Conservation (phyloP, 1,140 invertebrate genomes). For the Ladona fulva region DNA sequence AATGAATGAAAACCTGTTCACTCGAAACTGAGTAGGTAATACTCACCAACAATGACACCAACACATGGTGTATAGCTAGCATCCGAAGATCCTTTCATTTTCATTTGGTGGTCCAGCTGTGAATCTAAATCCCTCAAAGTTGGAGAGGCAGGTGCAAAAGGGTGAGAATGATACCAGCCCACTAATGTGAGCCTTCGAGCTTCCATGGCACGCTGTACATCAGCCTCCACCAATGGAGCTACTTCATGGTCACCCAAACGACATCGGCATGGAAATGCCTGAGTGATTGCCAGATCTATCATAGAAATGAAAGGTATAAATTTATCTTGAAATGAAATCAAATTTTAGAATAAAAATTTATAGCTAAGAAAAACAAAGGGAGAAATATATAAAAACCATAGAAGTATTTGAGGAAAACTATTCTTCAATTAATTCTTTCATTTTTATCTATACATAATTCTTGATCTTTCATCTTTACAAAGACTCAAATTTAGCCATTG, state of each 20-base stretch:
- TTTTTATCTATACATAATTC: too few species aligned
- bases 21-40: too few species aligned
- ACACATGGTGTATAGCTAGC: conserved; percentile 86
- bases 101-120: conserved; percentile 90
- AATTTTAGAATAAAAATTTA: too few species aligned
- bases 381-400: too few species aligned
- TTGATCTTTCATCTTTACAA: too few species aligned
- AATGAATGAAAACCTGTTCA: too few species aligned
- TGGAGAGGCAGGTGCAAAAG: conserved; percentile 75
- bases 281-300: conserved; percentile 73
- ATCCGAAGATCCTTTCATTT: conserved; percentile 83
- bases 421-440: too few species aligned
- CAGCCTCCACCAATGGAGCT: conserved; percentile 59
- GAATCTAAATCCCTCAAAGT: conserved; percentile 83
- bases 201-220: conserved; percentile 76
- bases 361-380: too few species aligned
- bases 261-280: conserved; percentile 81
- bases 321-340: too few species aligned
- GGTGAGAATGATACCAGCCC: conserved; percentile 97
- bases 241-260: conserved; percentile 66
- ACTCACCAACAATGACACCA: conserved; percentile 72
- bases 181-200: conserved; percentile 70
- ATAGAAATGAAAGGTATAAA: conserved; percentile 25
- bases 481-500: too few species aligned
- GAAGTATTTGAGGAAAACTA: too few species aligned